These are phyloP conservation scores for Eubucco bourcierii DNA, from an alignment of 2,113 vertebrate species.

Conservation along the genomic window DNA sequence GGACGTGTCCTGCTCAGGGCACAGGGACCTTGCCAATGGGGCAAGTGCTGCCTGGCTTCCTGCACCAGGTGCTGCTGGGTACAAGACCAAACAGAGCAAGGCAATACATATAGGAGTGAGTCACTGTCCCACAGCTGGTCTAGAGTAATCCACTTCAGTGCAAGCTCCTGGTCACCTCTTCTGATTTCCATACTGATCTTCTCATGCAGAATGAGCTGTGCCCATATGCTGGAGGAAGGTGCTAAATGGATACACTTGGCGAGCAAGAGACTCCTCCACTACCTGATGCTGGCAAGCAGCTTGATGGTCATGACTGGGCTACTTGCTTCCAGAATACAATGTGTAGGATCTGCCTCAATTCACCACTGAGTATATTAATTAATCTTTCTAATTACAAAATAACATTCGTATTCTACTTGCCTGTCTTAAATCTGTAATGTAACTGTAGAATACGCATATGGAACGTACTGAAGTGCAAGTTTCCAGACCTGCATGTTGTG, in stretches of 20 bases:
- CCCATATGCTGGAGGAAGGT: not conserved
- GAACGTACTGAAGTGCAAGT: not conserved
- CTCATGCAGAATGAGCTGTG: not conserved
- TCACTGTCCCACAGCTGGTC: not conserved
- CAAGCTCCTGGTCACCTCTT: not conserved
- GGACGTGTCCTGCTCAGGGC: not conserved
- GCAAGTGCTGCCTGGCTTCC: not conserved
- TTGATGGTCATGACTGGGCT: not conserved
- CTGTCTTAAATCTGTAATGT: not conserved
- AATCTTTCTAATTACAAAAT: not conserved
- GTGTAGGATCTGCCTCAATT: not conserved
- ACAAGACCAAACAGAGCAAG: not conserved
- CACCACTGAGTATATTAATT: not conserved
- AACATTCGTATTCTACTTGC: not conserved
- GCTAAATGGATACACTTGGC: not conserved
- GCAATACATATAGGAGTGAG: too few species aligned
- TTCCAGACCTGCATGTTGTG: not conserved
- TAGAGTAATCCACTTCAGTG: not conserved
- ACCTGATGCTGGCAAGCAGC: not conserved
- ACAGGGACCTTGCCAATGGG: not conserved
- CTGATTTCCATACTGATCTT: not conserved
- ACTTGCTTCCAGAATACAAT: not conserved
- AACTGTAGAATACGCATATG: not conserved
- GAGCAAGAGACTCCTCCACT: too few species aligned
- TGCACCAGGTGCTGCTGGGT: not conserved